Evolutionary conservation across 2,797 vertebrate species (phyloP).

Genomic region (Menidia menidia): DNA sequence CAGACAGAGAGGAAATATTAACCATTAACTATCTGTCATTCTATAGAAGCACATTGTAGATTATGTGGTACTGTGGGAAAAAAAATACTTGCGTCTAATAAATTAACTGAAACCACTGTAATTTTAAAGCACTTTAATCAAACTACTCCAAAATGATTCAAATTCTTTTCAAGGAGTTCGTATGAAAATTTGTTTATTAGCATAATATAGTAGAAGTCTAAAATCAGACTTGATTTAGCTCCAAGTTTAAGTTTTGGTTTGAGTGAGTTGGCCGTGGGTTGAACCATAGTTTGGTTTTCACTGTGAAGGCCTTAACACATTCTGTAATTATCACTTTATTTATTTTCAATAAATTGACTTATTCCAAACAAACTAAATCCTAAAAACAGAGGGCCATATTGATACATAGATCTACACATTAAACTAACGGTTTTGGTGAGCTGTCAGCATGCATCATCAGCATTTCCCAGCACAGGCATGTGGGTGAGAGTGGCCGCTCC

Average conservation of each 20-base stretch:
- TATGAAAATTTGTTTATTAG: too few relatives aligned
- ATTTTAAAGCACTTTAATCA: not conserved
- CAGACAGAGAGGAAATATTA: conserved; percentile 43
- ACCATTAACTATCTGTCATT: conserved; percentile 34
- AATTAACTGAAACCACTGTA: not conserved
- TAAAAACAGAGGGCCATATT: conserved; percentile 3
- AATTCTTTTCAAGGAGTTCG: too few relatives aligned
- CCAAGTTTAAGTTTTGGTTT: not conserved
- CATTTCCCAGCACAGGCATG: conserved; percentile 17
- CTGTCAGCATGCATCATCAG: conserved; percentile 42
- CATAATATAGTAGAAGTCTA: too few relatives aligned
- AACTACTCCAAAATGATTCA: too few relatives aligned
- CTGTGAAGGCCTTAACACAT: not conserved
- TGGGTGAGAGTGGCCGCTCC: conserved; percentile 18
- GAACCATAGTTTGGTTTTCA: not conserved
- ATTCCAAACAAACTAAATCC: not conserved
- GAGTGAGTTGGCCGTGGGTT: conserved; percentile 3
- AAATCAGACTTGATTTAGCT: too few relatives aligned
- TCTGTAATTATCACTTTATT: not conserved
- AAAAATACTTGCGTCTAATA: not conserved
- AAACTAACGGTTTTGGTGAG: conserved; percentile 38
- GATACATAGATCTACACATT: conserved; percentile 14
- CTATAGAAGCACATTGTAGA: conserved; percentile 5
- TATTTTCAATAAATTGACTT: not conserved
- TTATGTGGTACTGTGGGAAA: not conserved